Base-by-base conservation (phyloP, 2,888 invertebrate genomes). In the Sthenelais limicola region DNA sequence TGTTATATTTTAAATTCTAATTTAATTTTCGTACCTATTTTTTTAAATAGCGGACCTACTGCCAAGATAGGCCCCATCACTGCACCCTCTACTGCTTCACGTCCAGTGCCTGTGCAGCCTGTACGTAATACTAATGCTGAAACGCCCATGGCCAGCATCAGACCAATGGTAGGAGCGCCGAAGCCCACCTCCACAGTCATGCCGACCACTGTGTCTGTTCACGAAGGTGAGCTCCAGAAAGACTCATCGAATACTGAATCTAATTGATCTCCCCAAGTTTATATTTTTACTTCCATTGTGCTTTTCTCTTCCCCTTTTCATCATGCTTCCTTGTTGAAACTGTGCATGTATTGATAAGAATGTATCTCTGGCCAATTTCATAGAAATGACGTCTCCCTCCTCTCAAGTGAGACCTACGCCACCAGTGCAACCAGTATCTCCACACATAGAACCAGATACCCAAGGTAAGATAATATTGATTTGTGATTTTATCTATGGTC, bases 31-130 rank as follows among this genome's bases (percentile, higher is more conserved):
- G n/a, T n/a, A n/a, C n/a, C n/a, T n/a, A n/a, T n/a, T n/a, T n/a
- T n/a, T n/a, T n/a, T n/a, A n/a, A n/a, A 56, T 21, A 56, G 33
- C 32, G 56, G 56, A 21, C 56, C 82, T 72, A 97, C 96, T 0
- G 97, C 97, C 4, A 97, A 97, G 85, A 97, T 97, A 52, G 95
- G 95, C 87, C 97, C 97, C 0, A 95, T 97, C 93, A 94, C 96
- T 2, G 94, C 94, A 81, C 90, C 88, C 58, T 81, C 85, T 48
- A 80, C 84, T 43, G 78, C 80, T n/a, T 77, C 80, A 1, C 77
- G 82, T 30, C 81, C 58, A 66, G 24, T 80, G 24, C 78, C 82
- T 30, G 79, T 78, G 3, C 79, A 79, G 71, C 84, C 81, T 35
- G 83, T 81, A 26, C 79, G 81, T 51, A 81, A 82, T n/a, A 80